Conservation (phyloP, 1,140 invertebrate genomes). For the Papilio polytes region DNA sequence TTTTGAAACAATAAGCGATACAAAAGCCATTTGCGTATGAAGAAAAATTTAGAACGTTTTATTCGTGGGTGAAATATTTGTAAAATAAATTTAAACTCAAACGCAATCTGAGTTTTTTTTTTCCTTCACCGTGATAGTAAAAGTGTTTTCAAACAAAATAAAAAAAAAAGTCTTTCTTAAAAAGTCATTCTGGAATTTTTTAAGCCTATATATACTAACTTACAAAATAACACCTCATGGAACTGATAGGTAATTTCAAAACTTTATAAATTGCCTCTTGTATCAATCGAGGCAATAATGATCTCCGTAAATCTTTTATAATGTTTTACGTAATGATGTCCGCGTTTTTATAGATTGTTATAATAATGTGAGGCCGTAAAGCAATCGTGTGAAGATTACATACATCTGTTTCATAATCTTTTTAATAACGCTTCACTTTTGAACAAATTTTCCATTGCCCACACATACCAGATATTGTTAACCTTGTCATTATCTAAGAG, state of each 20-base stretch:
- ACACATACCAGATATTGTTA: neutral
- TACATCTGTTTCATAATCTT: constrained; percentile 6
- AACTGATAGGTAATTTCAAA: neutral
- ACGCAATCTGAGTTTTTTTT: neutral
- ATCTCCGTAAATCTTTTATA: constrained; percentile 2
- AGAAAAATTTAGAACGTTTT: neutral
- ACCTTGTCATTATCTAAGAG: neutral
- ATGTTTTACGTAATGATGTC: constrained; percentile 2
- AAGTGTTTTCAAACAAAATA: neutral
- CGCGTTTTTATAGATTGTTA: constrained; percentile 20
- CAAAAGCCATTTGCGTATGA: neutral
- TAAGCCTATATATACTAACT: neutral
- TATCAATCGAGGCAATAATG: constrained; percentile 17
- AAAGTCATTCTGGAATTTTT: neutral
- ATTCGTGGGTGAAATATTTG: neutral
- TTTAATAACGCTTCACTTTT: neutral
- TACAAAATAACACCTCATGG: neutral
- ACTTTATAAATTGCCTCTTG: neutral
- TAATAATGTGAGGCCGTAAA: constrained; percentile 3
- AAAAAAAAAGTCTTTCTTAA: neutral
- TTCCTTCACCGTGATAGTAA: neutral
- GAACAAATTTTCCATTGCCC: neutral
- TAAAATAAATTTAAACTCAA: neutral
- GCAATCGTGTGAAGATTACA: neutral
- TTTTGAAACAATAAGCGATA: neutral